Evolutionary conservation across 2,888 invertebrate species (phyloP).

Genomic region (Lasius platythorax): DNA sequence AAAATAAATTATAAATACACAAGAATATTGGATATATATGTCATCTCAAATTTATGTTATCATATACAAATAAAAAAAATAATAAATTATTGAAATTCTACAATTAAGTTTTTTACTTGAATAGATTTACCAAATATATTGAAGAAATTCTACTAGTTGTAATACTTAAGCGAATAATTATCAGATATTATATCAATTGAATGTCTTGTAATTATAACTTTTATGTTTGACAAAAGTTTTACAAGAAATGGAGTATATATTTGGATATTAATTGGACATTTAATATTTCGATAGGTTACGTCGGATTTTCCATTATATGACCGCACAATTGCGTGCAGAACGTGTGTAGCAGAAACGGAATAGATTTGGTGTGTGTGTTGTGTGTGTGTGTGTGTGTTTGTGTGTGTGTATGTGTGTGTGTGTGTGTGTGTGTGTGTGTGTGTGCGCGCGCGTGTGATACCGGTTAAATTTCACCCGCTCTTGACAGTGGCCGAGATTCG

Average conservation of each 20-base stretch:
- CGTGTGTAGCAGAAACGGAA: neutral
- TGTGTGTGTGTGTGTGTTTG: neutral
- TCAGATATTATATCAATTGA: neutral
- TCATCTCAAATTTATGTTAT: neutral
- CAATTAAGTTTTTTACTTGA: neutral
- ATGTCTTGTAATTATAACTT: neutral
- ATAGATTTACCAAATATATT: neutral
- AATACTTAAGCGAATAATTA: neutral
- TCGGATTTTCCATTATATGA: neutral
- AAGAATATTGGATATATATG: neutral
- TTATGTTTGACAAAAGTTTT: neutral
- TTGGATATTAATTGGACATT: neutral
- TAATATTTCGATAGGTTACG: neutral
- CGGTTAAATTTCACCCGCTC: constrained; percentile 61
- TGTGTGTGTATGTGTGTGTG: neutral
- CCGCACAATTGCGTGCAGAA: neutral
- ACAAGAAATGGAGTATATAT: neutral
- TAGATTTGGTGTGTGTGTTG: neutral
- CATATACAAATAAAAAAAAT: neutral
- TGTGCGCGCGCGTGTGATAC: neutral
- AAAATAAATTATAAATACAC: too few relatives aligned
- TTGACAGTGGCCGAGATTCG: constrained; percentile 62
- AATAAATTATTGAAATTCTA: too few relatives aligned
- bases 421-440: neutral
- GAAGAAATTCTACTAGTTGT: neutral